Percentiles rank a stretch among this genome's conserved stretches.
These are phyloP conservation scores for Drosophila lacteicornis DNA, from an alignment of 1,140 invertebrate genomes.

Conservation along the genomic window DNA sequence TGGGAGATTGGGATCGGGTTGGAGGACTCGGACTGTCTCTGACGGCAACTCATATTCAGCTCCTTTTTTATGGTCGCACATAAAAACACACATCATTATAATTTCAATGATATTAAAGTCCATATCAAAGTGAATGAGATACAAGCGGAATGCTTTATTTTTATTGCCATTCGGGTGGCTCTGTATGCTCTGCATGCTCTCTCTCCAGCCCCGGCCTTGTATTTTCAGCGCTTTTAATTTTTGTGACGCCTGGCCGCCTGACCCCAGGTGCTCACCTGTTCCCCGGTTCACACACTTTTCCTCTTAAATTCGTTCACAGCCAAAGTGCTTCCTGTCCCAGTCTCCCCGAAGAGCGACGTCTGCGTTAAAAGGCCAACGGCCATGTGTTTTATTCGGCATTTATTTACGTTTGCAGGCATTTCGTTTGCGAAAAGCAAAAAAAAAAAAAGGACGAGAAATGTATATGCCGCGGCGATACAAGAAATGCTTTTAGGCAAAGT, in stretches of 20 bases:
- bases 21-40: background rate
- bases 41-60: constrained; percentile 5
- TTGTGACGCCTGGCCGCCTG: constrained; percentile 44
- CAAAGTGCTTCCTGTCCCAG: constrained; percentile 55
- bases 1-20: constrained; percentile 8
- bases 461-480: constrained; percentile 26
- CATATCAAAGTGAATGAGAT: constrained; percentile 78
- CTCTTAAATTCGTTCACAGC: constrained; percentile 24
- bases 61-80: constrained; percentile 61
- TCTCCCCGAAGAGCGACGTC: constrained; percentile 35
- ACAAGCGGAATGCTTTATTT: constrained; percentile 74
- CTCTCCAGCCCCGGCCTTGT: constrained; percentile 31
- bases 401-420: constrained; percentile 49
- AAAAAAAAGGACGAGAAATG: constrained; percentile 40
- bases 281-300: constrained; percentile 18
- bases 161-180: constrained; percentile 54
- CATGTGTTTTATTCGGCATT: constrained; percentile 64
- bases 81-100: constrained; percentile 81
- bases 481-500: constrained; percentile 56
- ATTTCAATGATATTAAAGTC: constrained; percentile 82
- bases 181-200: background rate
- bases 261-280: constrained; percentile 28
- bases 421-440: constrained; percentile 14
- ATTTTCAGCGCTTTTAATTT: constrained; percentile 67
- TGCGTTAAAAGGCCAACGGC: constrained; percentile 63